phyloP scores from a whole-genome alignment of 2,888 invertebrate species.

The Lasius platythorax region DNA sequence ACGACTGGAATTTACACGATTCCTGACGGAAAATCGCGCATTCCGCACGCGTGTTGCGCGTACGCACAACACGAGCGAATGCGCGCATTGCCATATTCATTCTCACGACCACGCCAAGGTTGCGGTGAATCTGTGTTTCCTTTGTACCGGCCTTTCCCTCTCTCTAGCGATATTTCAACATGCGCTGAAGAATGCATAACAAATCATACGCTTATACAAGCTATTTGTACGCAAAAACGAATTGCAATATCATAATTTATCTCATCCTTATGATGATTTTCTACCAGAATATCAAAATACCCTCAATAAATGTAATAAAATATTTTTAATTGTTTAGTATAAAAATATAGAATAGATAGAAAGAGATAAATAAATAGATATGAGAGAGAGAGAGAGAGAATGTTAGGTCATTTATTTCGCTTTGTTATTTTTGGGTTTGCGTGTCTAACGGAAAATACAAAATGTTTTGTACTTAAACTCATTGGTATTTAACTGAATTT shows the following conservation, averaged over 20 bases:
- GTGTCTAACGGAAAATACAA: neutral
- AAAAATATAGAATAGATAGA: too few relatives aligned
- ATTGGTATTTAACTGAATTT: neutral
- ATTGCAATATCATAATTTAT: neutral
- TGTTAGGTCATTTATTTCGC: neutral
- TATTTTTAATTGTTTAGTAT: neutral
- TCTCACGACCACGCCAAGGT: conserved; percentile 56
- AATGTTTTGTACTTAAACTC: neutral
- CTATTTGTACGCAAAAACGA: neutral
- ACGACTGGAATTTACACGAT: conserved; percentile 28
- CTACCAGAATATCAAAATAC: neutral
- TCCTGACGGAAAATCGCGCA: conserved; percentile 7
- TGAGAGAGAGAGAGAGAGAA: neutral
- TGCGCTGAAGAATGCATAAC: conserved; percentile 14
- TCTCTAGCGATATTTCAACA: conserved; percentile 6
- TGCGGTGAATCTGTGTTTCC: conserved; percentile 44
- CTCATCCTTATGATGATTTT: neutral
- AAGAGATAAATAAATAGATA: too few relatives aligned
- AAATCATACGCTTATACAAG: too few relatives aligned
- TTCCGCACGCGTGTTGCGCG: neutral
- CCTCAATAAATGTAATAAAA: neutral
- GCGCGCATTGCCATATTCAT: conserved; percentile 37
- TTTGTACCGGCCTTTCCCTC: conserved; percentile 20
- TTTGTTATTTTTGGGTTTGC: neutral
- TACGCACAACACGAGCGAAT: neutral